Conservation (phyloP, 2,113 vertebrate genomes). For the Nerophis lumbriciformis region DNA sequence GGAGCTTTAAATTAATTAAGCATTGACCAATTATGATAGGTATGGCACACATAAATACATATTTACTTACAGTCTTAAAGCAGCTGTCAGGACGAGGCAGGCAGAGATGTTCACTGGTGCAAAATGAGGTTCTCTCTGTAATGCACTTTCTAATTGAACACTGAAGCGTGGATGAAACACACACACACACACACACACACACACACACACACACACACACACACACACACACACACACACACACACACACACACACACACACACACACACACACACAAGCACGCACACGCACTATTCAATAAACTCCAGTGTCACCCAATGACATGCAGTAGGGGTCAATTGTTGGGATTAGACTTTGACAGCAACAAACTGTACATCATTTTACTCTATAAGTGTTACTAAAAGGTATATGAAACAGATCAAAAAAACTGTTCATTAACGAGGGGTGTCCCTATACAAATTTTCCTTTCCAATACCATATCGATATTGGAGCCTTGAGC, state of each 20-base stretch:
- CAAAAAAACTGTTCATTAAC: neutral
- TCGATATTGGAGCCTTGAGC: too few relatives aligned
- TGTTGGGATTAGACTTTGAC: neutral
- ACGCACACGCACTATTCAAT: slow-evolving; percentile 47
- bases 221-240: neutral
- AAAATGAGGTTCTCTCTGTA: slow-evolving; percentile 12
- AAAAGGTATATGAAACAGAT: neutral
- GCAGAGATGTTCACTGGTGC: slow-evolving; percentile 12
- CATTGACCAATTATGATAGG: too few relatives aligned
- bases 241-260: slow-evolving; percentile 13
- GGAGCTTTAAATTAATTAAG: too few relatives aligned
- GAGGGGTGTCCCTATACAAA: too few relatives aligned
- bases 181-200: slow-evolving; percentile 19
- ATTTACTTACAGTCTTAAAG: slow-evolving; percentile 31
- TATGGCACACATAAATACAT: too few relatives aligned
- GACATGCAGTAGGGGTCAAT: slow-evolving; percentile 23
- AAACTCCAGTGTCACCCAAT: slow-evolving; percentile 37
- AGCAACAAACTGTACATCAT: too few relatives aligned
- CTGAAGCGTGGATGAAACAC: slow-evolving; percentile 21
- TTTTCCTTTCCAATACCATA: too few relatives aligned
- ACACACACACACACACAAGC: slow-evolving; percentile 17
- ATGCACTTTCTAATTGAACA: slow-evolving; percentile 27
- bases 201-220: neutral
- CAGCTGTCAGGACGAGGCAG: slow-evolving; percentile 14
- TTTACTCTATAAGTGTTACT: too few relatives aligned